These are phyloP conservation scores for Naso thynnoides DNA, from an alignment of 2,797 vertebrate genomes.

Conservation along the genomic window DNA sequence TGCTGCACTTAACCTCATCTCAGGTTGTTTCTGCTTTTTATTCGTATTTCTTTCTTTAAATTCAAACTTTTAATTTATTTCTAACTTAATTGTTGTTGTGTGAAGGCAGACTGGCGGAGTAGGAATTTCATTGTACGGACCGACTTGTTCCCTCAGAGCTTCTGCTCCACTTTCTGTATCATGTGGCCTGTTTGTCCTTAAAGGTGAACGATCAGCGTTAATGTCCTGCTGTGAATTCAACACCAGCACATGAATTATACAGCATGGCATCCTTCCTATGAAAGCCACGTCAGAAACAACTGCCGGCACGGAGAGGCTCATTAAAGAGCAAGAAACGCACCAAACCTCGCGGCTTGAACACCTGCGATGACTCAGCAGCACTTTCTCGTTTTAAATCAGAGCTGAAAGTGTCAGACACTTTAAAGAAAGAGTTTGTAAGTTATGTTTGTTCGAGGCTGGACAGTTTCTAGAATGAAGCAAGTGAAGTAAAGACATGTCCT, in stretches of 20 bases:
- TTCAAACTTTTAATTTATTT: too few relatives aligned
- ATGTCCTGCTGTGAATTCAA: constrained; percentile 48
- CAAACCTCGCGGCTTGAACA: neutral
- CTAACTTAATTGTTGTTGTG: too few relatives aligned
- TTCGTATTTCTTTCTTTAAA: too few relatives aligned
- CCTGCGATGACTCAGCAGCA: neutral
- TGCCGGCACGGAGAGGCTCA: constrained; percentile 23
- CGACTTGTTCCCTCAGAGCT: too few relatives aligned
- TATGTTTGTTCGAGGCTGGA: neutral
- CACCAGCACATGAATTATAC: constrained; percentile 59
- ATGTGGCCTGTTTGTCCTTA: constrained; percentile 46
- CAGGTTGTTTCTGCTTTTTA: too few relatives aligned
- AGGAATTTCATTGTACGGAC: too few relatives aligned
- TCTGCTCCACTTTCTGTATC: constrained; percentile 17
- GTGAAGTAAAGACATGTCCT: constrained; percentile 10
- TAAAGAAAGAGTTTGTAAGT: neutral
- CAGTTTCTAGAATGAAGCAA: neutral
- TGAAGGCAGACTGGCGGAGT: too few relatives aligned
- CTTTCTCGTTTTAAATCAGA: neutral
- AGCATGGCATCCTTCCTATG: constrained; percentile 25
- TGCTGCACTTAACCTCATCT: too few relatives aligned
- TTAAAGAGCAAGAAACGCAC: constrained; percentile 17
- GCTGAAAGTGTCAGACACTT: neutral
- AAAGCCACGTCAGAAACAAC: constrained; percentile 13
- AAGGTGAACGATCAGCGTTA: constrained; percentile 48